phyloP scores from a whole-genome alignment of 2,888 invertebrate species.

The Amphipyra berbera region DNA sequence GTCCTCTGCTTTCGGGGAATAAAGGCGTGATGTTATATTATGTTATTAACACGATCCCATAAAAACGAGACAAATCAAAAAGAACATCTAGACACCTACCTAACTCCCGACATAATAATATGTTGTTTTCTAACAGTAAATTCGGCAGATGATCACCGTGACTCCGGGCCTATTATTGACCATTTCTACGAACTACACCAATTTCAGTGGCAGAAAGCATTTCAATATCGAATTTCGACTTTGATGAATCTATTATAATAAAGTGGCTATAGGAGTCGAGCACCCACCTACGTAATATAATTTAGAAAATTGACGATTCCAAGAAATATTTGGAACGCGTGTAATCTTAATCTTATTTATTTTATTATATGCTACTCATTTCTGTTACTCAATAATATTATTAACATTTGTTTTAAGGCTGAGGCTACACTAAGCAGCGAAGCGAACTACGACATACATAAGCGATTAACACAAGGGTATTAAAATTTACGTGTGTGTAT shows the following conservation, averaged over 20 bases:
- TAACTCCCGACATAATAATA: too few species aligned
- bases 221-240: conserved; percentile 39
- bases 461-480: too few species aligned
- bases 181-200: conserved; percentile 33
- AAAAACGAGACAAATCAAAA: too few species aligned
- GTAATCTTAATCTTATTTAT: neutral
- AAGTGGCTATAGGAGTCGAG: conserved; percentile 22
- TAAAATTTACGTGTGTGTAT: too few species aligned
- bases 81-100: too few species aligned
- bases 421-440: too few species aligned
- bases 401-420: too few species aligned
- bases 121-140: too few species aligned
- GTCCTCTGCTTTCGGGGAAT: too few species aligned
- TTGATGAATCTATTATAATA: conserved; percentile 52
- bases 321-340: conserved; percentile 12
- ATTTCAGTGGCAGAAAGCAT: conserved; percentile 26
- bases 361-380: neutral
- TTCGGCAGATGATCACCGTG: neutral
- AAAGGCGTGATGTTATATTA: too few species aligned
- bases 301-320: conserved; percentile 22
- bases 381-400: neutral
- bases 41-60: too few species aligned
- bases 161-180: neutral
- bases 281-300: conserved; percentile 4
- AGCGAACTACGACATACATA: too few species aligned